These are phyloP conservation scores for Rhopalosiphum nymphaeae DNA, from an alignment of 2,888 invertebrate genomes.

Conservation along the genomic window DNA sequence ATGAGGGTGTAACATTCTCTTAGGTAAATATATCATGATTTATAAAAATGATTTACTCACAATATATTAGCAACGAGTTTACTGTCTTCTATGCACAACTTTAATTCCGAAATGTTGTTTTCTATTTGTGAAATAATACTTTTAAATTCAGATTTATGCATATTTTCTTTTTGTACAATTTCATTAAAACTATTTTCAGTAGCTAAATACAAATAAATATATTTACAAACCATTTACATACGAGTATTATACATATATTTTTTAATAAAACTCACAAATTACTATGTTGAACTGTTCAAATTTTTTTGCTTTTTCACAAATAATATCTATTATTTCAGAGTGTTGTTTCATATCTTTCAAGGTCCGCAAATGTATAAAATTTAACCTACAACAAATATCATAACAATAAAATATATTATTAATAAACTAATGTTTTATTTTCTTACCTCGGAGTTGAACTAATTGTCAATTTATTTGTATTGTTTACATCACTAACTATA, in stretches of 20 bases:
- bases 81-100: not conserved
- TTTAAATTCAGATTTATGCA: conserved; percentile 21
- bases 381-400: not conserved
- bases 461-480: not conserved
- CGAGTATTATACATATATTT: not conserved
- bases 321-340: conserved; percentile 22
- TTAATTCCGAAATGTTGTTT: conserved; percentile 2
- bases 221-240: not conserved
- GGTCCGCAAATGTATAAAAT: not conserved
- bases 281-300: conserved; percentile 6
- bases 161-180: conserved; percentile 26
- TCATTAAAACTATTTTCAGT: not conserved
- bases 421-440: not conserved
- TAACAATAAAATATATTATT: not conserved
- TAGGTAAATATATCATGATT: not conserved
- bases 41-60: conserved; percentile 24
- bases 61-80: not conserved
- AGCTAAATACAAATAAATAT: not conserved
- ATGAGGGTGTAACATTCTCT: too few species aligned
- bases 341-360: not conserved
- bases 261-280: conserved; percentile 9
- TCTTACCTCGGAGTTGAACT: not conserved
- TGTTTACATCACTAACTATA: not conserved
- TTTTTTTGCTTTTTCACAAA: not conserved
- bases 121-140: conserved; percentile 1